Evolutionary conservation across 2,113 vertebrate species (phyloP), one percentile per base, ranked within the genome.

Genomic region (Speoplatyrhinus poulsoni): DNA sequence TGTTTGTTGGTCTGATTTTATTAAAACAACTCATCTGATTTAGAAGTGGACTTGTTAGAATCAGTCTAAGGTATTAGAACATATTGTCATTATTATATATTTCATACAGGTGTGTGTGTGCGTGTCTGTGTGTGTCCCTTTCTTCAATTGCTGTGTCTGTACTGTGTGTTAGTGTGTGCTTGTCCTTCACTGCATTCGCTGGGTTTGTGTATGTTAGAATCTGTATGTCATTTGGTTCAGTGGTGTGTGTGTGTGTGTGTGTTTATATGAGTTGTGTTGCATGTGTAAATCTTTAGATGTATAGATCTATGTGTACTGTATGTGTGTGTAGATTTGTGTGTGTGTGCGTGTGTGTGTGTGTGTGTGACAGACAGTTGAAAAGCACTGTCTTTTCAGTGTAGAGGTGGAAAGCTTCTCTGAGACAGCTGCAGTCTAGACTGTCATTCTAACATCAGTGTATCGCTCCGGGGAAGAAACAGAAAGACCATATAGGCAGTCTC

Each of bases 391-490:
- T 78, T 74, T 75, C 56, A 58, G 73, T 65, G 64, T 53, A 41
- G 81, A 52, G 77, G 80, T 82, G 82, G 82, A 86, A 85, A 64
- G 77, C 71, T 75, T 70, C 64, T 55, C 36, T 1, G 59, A 87
- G 89, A 90, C 88, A 91, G 86, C 88, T 90, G 85, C 89, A 85
- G 88, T 88, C 86, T 90, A 84, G 87, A 87, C 90, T 80, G 85
- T 85, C 85, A 72, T 73, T 78, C 80, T 79, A 71, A 50, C n/a
- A 56, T 89, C 76, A 77, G 67, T 72, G 70, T 76, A 77, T 83
- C 63, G 76, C 83, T 83, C 63, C 53, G 4, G 83, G 80, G 80
- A 77, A 73, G 85, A 84, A 82, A 62, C 71, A 79, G 79, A 75
- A 86, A 75, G 63, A 85, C 72, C 54, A 62, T 76, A 87, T 81